Base-by-base conservation (phyloP, 2,888 invertebrate species). In the Anthophora plumipes region DNA sequence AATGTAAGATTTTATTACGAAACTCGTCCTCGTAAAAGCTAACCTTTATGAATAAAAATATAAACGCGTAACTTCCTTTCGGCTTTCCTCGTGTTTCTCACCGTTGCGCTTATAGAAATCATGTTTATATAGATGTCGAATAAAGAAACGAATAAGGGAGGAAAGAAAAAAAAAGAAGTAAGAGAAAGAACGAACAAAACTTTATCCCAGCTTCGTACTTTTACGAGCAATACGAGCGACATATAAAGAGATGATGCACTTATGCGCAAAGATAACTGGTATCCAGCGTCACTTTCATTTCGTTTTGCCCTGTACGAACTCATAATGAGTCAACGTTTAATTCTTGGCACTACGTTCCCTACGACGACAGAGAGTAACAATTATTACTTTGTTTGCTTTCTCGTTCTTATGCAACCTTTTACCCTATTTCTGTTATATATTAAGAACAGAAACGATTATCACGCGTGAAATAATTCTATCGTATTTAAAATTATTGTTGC, bases 321-420 rank as follows among this genome's bases (percentile, higher is more conserved):
- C 61, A 20, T 61, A 77, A 72, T 72, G 77, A 77, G 52, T 72
- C 48, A 55, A 72, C 67, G 25, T 61, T 77, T 67, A 61, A 67
- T 67, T 67, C 67, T 22, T 61, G 57, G 41, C n/a, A 61, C 52
- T 48, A 41, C 50, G 48, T 68, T 72, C 67, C 4, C 60, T 46
- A 48, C 11, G 43, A 48, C n/a, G 25, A 31, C 48, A 20, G 25
- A 41, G 20, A 20, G 31, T 57, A 59, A 50, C 52, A 57, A 57
- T 63, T 69, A 54, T 57, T 69, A 50, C 55, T 69, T 48, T 46
- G 48, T 22, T 66, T 9, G 25, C 12, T 37, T 61, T 63, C 37
- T n/a, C 11, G 6, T 41, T n/a, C 37, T 75, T 69, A 48, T 41
- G 41, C 31, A 69, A 66, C 37, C 20, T 41, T 59, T 20, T n/a